phyloP scores from a whole-genome alignment of 2,888 invertebrate genomes.

The Ctena decussata region DNA sequence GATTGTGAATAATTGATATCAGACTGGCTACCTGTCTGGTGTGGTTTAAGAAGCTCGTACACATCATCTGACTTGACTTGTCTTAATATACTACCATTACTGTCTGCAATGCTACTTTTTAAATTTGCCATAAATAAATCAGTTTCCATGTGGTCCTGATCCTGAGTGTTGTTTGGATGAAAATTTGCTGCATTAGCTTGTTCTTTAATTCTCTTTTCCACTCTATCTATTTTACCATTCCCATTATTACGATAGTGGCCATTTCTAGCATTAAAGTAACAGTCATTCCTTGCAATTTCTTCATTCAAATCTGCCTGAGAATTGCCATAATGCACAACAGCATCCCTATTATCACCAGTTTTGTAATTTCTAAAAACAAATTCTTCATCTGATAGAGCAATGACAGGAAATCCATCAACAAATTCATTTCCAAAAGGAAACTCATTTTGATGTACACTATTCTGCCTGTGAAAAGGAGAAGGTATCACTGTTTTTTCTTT shows the following conservation, averaged over 20 bases:
- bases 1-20: slow-evolving; percentile 5
- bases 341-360: neutral
- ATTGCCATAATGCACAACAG: neutral
- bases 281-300: neutral
- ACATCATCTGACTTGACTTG: neutral
- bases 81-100: neutral
- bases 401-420: neutral
- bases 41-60: neutral
- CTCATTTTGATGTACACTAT: too few relatives aligned
- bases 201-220: neutral
- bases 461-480: too few relatives aligned
- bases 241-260: neutral
- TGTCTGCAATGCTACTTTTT: neutral
- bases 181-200: too few relatives aligned
- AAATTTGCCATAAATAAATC: neutral
- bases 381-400: neutral
- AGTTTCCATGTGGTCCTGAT: too few relatives aligned
- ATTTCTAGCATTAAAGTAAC: neutral
- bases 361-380: neutral
- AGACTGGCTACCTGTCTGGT: neutral
- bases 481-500: too few relatives aligned
- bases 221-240: neutral
- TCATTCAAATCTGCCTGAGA: neutral
- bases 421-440: too few relatives aligned
- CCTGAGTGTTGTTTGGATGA: too few relatives aligned